Conservation (phyloP, 2,888 invertebrate genomes). For the Andricus curvator region DNA sequence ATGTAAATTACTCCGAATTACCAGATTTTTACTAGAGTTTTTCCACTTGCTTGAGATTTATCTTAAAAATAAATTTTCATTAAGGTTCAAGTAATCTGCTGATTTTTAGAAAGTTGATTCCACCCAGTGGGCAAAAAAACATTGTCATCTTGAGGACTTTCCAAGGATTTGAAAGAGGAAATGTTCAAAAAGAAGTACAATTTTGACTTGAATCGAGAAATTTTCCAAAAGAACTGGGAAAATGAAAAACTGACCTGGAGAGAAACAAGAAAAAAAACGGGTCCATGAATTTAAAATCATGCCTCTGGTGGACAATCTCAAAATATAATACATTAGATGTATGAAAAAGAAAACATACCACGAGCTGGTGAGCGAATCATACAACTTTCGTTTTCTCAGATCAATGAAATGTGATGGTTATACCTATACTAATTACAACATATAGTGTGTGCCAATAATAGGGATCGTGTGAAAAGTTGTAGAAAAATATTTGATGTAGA, state of each 20-base stretch:
- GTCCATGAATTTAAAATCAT: too few species aligned
- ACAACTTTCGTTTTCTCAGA: conserved; percentile 34
- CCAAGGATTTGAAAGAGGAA: too few species aligned
- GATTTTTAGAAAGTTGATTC: background rate
- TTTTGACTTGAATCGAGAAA: too few species aligned
- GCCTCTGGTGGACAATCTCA: too few species aligned
- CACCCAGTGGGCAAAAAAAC: too few species aligned
- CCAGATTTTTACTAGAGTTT: too few species aligned
- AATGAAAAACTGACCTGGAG: too few species aligned
- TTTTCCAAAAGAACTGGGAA: too few species aligned
- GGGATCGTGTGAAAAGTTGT: background rate
- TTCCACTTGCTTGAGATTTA: background rate
- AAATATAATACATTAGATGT: background rate
- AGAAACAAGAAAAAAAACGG: background rate
- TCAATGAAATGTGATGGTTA: conserved; percentile 16
- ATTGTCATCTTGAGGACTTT: too few species aligned
- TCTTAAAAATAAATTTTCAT: background rate
- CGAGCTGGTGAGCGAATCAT: background rate
- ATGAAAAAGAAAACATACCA: background rate
- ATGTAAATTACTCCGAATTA: too few species aligned
- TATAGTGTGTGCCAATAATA: background rate
- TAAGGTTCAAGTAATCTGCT: background rate
- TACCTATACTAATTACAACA: conserved; percentile 2
- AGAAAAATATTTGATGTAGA: conserved; percentile 2
- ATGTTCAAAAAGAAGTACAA: too few species aligned